Evolutionary conservation across 1,140 invertebrate species (phyloP), one percentile per base, ranked within the genome.

Genomic region (Nymphalis io): DNA sequence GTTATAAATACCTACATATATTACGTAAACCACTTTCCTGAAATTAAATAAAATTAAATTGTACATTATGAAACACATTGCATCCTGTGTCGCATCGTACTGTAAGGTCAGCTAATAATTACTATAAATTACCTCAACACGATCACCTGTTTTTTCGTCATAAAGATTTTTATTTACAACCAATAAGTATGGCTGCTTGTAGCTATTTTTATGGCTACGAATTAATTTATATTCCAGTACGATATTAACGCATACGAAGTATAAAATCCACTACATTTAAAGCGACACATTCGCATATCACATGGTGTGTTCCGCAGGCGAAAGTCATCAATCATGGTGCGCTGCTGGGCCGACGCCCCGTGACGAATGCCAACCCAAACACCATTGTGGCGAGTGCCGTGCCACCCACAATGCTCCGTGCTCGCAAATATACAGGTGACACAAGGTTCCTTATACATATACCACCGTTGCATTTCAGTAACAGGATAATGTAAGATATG

Each of bases 361-460:
- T 88, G 87, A 91, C 89, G 85, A 89, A 89, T 89, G 82, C 84
- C 86, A 88, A 81, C 80, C 81, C 85, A 91, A 91, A 91, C 89
- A 91, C 81, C 82, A 85, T 89, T 86, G 87, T 89, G 73, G 75
- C 55, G 72, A 58, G 82, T 80, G 72, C 83, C 60, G 81, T 81
- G 73, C 86, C 87, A 89, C 86, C 84, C 85, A 85, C 81, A 80
- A 77, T 72, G 73, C 65, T 68, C 61, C 60, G 62, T 60, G 70
- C 66, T 73, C 60, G 72, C 72, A 70, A 74, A 74, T 67, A 72
- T 67, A 65, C 67, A 73, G 67, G 72, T 73, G 72, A 73, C 71
- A 57, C 48, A 18, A 51, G 58, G 42, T 63, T 68, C 61, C 57
- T 55, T 60, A 72, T 63, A n/a, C n/a, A n/a, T n/a, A 72, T 57